Evolutionary conservation across 2,888 invertebrate genomes (phyloP).

Genomic region (Euzophera pinguis): DNA sequence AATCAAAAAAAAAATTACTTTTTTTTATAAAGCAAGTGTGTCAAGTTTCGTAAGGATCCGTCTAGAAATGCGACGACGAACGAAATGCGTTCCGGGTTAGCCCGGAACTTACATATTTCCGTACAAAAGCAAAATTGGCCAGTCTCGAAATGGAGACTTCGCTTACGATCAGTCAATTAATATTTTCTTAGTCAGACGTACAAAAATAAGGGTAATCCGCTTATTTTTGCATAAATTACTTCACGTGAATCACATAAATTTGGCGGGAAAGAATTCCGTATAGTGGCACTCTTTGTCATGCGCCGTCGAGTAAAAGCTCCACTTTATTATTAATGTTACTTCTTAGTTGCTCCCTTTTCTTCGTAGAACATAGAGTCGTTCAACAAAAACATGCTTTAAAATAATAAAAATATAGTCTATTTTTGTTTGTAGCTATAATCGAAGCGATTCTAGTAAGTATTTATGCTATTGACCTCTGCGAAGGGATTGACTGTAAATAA

Average conservation of each 20-base stretch:
- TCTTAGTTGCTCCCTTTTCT: constrained; percentile 20
- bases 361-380: not conserved
- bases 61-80: too few species aligned
- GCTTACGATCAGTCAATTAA: too few species aligned
- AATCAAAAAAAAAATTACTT: too few species aligned
- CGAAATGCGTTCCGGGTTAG: too few species aligned
- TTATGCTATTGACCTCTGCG: constrained; percentile 15
- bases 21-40: too few species aligned
- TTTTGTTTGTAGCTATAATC: not conserved
- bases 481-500: constrained; percentile 5
- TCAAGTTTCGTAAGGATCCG: too few species aligned
- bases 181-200: too few species aligned
- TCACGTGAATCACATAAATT: constrained; percentile 26
- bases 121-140: too few species aligned
- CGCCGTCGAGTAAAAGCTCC: constrained; percentile 30
- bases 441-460: constrained; percentile 2
- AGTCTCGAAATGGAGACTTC: too few species aligned
- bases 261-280: constrained; percentile 27
- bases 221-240: constrained; percentile 23
- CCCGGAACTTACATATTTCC: too few species aligned
- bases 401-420: not conserved
- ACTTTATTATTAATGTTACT: constrained; percentile 33
- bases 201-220: too few species aligned
- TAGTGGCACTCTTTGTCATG: constrained; percentile 28
- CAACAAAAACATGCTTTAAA: constrained; percentile 13